A percentile compares a stretch with the other conserved stretches of the same genome.
Conservation (phyloP, 2,797 vertebrate species). For the Potorous gilbertii region DNA sequence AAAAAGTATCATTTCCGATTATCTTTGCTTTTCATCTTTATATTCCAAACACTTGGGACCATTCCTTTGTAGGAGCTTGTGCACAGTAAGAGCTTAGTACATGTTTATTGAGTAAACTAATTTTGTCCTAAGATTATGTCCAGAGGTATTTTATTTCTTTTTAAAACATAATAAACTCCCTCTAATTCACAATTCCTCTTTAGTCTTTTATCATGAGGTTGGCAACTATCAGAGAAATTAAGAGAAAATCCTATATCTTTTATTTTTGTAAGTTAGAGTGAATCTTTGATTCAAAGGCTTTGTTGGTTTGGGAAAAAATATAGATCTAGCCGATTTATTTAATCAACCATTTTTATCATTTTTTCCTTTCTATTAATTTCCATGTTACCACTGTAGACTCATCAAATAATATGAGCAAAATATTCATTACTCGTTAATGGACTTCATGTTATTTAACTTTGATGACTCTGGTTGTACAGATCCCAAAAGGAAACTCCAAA, state of each 20-base stretch:
- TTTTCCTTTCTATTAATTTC: conserved; percentile 35
- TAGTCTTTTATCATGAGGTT: not conserved
- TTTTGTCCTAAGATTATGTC: not conserved
- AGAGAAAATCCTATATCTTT: not conserved
- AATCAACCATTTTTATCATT: not conserved
- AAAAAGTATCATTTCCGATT: not conserved
- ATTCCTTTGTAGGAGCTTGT: not conserved
- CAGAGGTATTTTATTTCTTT: not conserved
- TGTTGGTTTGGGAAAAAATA: not conserved
- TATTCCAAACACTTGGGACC: not conserved
- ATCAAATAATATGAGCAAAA: not conserved
- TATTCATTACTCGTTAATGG: not conserved
- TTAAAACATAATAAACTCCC: not conserved
- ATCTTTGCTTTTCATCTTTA: not conserved
- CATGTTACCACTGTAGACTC: not conserved
- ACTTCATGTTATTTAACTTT: conserved; percentile 6
- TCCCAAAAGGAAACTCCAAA: conserved; percentile 34
- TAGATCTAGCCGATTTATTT: not conserved
- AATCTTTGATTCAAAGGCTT: not conserved
- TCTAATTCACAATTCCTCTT: not conserved
- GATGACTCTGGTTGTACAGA: not conserved
- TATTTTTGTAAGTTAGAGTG: not conserved
- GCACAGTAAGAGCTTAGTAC: not conserved
- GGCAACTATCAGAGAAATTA: not conserved
- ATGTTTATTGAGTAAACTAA: not conserved